Percentiles rank a stretch among this genome's conserved stretches.
These are phyloP conservation scores for Monoplex corrugatus DNA, from an alignment of 2,888 invertebrate species.

Conservation along the genomic window DNA sequence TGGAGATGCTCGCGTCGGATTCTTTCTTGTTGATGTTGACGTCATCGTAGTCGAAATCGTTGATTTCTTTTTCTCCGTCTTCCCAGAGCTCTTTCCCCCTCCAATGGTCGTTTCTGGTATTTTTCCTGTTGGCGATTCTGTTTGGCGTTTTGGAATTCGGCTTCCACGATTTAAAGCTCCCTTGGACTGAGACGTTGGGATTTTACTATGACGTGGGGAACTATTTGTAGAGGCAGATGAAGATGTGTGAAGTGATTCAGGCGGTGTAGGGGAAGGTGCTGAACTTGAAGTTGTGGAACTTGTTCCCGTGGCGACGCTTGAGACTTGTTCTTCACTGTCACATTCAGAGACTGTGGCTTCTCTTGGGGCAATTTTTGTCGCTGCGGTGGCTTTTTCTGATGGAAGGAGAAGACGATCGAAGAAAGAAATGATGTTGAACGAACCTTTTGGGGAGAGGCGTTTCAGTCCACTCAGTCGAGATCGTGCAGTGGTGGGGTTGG, in stretches of 20 bases:
- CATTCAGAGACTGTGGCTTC: not conserved
- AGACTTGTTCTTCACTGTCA: constrained; percentile 32
- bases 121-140: not conserved
- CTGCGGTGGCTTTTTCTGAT: constrained; percentile 54
- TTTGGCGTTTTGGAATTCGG: constrained; percentile 9
- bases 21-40: not conserved
- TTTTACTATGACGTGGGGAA: not conserved
- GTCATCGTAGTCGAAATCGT: too few species aligned
- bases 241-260: constrained; percentile 12
- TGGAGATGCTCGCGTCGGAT: not conserved
- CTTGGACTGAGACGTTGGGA: not conserved
- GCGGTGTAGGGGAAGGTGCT: not conserved
- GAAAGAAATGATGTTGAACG: constrained; percentile 72
- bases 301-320: constrained; percentile 28
- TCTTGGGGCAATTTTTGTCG: constrained; percentile 14
- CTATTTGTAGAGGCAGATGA: constrained; percentile 29
- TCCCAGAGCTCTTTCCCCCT: not conserved
- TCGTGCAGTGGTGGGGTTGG: not conserved
- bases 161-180: not conserved
- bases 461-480: constrained; percentile 43
- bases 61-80: not conserved
- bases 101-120: not conserved
- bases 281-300: constrained; percentile 25
- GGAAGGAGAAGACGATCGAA: constrained; percentile 76
- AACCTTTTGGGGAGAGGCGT: constrained; percentile 61